phyloP scores from a whole-genome alignment of 2,888 invertebrate genomes.

The Zaprionus lineosus region DNA sequence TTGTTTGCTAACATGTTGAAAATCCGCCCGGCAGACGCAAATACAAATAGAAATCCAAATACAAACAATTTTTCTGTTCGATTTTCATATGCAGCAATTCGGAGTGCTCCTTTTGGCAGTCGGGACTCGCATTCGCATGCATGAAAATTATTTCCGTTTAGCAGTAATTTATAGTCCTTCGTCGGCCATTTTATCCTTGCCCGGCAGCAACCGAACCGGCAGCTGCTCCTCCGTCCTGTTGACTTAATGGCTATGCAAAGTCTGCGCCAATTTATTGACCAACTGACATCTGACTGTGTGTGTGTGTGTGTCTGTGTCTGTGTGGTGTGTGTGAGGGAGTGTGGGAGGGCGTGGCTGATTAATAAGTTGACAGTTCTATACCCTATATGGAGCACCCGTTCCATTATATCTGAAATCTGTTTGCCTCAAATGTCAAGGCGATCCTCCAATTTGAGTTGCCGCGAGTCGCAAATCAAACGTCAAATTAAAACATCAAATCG shows the following conservation, averaged over 20 bases:
- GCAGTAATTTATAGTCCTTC: slow-evolving; percentile 63
- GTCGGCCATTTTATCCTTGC: slow-evolving; percentile 5
- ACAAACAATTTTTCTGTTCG: slow-evolving; percentile 33
- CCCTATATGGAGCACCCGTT: slow-evolving; percentile 18
- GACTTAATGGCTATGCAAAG: slow-evolving; percentile 74
- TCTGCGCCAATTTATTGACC: slow-evolving; percentile 66
- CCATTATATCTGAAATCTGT: background rate
- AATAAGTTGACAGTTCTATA: slow-evolving; percentile 32
- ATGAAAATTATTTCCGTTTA: slow-evolving; percentile 72
- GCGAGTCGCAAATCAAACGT: slow-evolving; percentile 45
- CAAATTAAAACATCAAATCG: slow-evolving; percentile 12
- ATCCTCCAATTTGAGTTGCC: slow-evolving; percentile 32
- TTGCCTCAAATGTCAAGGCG: slow-evolving; percentile 42
- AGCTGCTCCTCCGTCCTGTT: slow-evolving; percentile 49
- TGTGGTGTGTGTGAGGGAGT: too few relatives aligned
- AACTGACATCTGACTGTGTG: slow-evolving; percentile 18
- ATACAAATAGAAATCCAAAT: slow-evolving; percentile 39
- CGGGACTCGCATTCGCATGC: slow-evolving; percentile 13
- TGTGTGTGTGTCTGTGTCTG: slow-evolving; percentile 3
- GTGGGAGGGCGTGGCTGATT: slow-evolving; percentile 40
- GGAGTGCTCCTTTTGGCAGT: slow-evolving; percentile 26
- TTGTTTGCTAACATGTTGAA: slow-evolving; percentile 66
- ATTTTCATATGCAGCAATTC: slow-evolving; percentile 34
- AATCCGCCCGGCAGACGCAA: slow-evolving; percentile 59
- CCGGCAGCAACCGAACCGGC: slow-evolving; percentile 3